These are phyloP conservation scores for Caenorhabditis sp. DNA, from an alignment of 2,888 invertebrate genomes.

Conservation along the genomic window DNA sequence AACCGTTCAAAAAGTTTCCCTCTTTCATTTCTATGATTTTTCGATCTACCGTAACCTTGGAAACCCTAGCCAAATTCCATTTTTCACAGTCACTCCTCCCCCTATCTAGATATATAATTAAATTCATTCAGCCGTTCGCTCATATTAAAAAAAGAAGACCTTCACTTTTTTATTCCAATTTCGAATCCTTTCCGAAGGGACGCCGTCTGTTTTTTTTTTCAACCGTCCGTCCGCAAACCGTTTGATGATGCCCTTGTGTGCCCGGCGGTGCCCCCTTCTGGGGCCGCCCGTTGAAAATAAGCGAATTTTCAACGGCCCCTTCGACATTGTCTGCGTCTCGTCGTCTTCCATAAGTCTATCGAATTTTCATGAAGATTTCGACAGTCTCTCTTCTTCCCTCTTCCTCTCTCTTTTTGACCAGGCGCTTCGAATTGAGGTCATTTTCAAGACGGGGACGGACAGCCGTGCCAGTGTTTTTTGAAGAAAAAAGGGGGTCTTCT, in stretches of 20 bases:
- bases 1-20: not conserved
- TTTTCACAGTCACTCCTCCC: slow-evolving; percentile 3
- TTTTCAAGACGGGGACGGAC: slow-evolving; percentile 54
- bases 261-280: slow-evolving; percentile 47
- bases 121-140: slow-evolving; percentile 25
- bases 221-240: slow-evolving; percentile 41
- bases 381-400: slow-evolving; percentile 24
- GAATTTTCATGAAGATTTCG: slow-evolving; percentile 37
- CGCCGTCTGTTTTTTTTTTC: slow-evolving; percentile 20
- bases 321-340: slow-evolving; percentile 17
- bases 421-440: slow-evolving; percentile 57
- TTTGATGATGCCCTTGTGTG: slow-evolving; percentile 63
- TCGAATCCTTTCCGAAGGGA: slow-evolving; percentile 4
- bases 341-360: slow-evolving; percentile 29
- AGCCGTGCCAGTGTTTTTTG: slow-evolving; percentile 58
- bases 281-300: slow-evolving; percentile 40
- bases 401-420: slow-evolving; percentile 17
- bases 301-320: slow-evolving; percentile 45
- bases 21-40: not conserved
- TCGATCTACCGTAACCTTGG: slow-evolving; percentile 12
- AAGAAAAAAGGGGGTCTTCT: slow-evolving; percentile 39
- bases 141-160: slow-evolving; percentile 24
- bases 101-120: slow-evolving; percentile 31
- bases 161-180: slow-evolving; percentile 32
- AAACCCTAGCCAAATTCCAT: slow-evolving; percentile 22